Evolutionary conservation across 1,140 invertebrate species (phyloP), one percentile per base, ranked within the genome.

Genomic region (Halotydeus destructor): DNA sequence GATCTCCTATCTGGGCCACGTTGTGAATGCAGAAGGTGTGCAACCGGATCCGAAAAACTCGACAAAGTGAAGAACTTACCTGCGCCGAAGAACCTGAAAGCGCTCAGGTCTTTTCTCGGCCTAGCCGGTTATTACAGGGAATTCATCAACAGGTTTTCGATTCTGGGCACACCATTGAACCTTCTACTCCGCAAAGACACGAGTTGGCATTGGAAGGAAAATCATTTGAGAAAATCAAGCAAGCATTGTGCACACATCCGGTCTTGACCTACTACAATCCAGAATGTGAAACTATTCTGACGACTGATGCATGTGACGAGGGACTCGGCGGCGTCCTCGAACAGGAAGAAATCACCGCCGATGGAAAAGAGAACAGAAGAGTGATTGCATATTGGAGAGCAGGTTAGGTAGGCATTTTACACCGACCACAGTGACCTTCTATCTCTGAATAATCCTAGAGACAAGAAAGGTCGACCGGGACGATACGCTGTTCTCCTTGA

Each of bases 351-450:
- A 3, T 24, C 47, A n/a, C n/a, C n/a, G n/a, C n/a, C 14, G 45
- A 45, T 19, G 32, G 55, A 18, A 23, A 24, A 21, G 22, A 40
- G 26, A 45, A 57, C 18, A 50, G 26, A 6, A 28, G 31, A 30
- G 6, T n/a, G 27, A 22, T 41, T 5, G 38, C 24, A 8, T 41
- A 41, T 41, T 33, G 6, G 5, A 8, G 5, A 6, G 16, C 11
- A 12, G 14, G 14, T 14, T 22, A 68, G 3, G 54, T 42, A 4
- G 23, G 60, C 48, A 19, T 53, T 70, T 1, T 39, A 60, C 8
- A 69, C 63, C 1, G 64, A 70, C 46, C 61, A 70, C 57, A 5
- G 23, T 50, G 16, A n/a, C n/a, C n/a, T n/a, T n/a, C n/a, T n/a
- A n/a, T n/a, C n/a, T n/a, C n/a, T n/a, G n/a, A n/a, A n/a, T n/a